Percentiles rank a stretch among this genome's conserved stretches.
Conservation (phyloP, 1,140 invertebrate genomes). For the Camponotus pennsylvanicus region DNA sequence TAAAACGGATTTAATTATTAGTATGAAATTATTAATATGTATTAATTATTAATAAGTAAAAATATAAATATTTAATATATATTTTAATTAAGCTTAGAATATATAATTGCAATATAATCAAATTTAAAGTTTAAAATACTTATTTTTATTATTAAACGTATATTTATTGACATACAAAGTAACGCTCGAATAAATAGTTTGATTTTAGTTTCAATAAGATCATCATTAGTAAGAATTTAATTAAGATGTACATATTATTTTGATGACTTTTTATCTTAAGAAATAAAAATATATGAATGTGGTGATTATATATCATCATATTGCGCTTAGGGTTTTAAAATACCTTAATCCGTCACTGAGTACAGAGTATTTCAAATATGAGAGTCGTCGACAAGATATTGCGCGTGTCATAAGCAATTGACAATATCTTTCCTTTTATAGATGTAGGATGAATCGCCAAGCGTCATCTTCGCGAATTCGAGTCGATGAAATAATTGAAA, state of each 20-base stretch:
- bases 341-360: background rate
- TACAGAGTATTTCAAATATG: conserved; percentile 51
- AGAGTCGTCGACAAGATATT: conserved; percentile 7
- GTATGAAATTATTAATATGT: too few species aligned
- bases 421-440: conserved; percentile 44
- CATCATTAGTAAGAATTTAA: background rate
- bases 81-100: background rate
- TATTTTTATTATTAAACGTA: background rate
- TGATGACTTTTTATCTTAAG: background rate
- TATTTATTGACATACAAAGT: background rate
- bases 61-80: background rate
- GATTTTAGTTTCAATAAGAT: background rate
- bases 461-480: conserved; percentile 7
- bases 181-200: background rate
- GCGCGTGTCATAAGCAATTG: conserved; percentile 12
- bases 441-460: background rate
- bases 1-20: background rate
- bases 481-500: conserved; percentile 29
- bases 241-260: background rate
- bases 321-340: background rate
- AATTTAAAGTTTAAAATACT: background rate
- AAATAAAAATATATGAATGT: background rate
- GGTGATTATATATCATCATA: background rate
- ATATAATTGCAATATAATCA: background rate
- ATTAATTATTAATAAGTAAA: too few species aligned